Evolutionary conservation across 2,797 vertebrate species (phyloP), one percentile per base, ranked within the genome.

Genomic region (Monodelphis domestica): DNA sequence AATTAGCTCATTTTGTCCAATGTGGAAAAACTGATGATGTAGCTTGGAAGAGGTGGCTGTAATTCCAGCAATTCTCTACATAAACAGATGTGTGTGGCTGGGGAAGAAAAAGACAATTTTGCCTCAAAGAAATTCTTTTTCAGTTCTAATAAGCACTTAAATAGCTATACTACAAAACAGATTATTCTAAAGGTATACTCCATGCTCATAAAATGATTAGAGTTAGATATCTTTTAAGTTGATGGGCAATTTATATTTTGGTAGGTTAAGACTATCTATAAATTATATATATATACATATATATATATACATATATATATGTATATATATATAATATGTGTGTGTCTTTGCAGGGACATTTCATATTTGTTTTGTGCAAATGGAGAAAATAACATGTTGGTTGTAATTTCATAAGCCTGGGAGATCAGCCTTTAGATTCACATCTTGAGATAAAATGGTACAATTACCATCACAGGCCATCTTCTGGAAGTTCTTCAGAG

Each of bases 401-500:
- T 95, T 97, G 97, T 97, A 98, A 98, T 98, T 98, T 97, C 96
- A n/a, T 97, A 96, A 98, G 97, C 97, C 97, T 94, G 91, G 95
- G 92, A 91, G 97, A 97, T 98, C 95, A 96, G 97, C 93, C 96
- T 94, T 96, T 93, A 96, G 96, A 98, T 98, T 98, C 95, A 0
- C 98, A 97, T 97, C 96, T 94, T 95, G 96, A 97, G 98, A 98
- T 98, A 96, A 98, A 98, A 98, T 0, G 30, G 95, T 96, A 91
- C 97, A 96, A 94, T 98, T 97, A 96, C 96, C 53, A 24, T 94
- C 94, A 96, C 97, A 88, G 98, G 96, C 97, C 97, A 97, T 98
- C 98, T 97, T 97, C 97, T 98, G 98, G 98, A 98, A 94, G 91
- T 78, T 97, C 98, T 98, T 99, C 98, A 98, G 95, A 98, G 95